phyloP scores from a whole-genome alignment of 1,140 invertebrate species.

The Aleiodes sp. region DNA sequence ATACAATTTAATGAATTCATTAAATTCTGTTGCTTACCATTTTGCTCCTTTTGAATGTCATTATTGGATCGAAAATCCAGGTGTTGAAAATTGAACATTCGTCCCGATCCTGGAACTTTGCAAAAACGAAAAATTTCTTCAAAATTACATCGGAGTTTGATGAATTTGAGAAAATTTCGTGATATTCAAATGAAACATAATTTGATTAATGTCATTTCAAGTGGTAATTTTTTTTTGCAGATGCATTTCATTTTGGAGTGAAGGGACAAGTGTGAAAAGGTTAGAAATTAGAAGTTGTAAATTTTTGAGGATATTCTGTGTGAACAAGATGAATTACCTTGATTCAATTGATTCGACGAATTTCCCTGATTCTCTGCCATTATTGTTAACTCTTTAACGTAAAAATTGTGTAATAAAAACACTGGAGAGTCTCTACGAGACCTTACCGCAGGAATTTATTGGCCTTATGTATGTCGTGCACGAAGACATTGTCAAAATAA shows the following conservation, averaged over 20 bases:
- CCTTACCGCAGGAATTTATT: constrained; percentile 38
- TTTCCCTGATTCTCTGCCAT: constrained; percentile 65
- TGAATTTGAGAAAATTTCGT: no score
- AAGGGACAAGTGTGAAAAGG: neutral
- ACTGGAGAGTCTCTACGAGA: constrained; percentile 53
- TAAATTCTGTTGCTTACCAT: constrained; percentile 47
- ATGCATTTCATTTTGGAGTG: neutral
- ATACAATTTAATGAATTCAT: neutral
- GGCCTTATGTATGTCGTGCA: neutral
- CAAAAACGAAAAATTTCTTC: constrained; percentile 22
- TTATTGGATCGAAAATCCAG: constrained; percentile 61
- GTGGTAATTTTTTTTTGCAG: no score
- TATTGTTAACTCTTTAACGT: neutral
- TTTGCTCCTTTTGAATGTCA: constrained; percentile 59
- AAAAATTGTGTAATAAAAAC: constrained; percentile 14
- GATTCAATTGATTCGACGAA: constrained; percentile 57
- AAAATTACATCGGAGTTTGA: no score
- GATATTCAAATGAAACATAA: no score
- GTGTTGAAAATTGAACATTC: constrained; percentile 59
- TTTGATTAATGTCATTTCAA: constrained; percentile 22
- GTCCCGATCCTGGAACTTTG: constrained; percentile 50
- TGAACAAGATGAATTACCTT: no score
- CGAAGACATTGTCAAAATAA: neutral
- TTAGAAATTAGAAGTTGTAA: no score
- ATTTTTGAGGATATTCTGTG: no score